These are phyloP conservation scores for Geococcyx californianus DNA, from an alignment of 2,113 vertebrate species.

Conservation along the genomic window DNA sequence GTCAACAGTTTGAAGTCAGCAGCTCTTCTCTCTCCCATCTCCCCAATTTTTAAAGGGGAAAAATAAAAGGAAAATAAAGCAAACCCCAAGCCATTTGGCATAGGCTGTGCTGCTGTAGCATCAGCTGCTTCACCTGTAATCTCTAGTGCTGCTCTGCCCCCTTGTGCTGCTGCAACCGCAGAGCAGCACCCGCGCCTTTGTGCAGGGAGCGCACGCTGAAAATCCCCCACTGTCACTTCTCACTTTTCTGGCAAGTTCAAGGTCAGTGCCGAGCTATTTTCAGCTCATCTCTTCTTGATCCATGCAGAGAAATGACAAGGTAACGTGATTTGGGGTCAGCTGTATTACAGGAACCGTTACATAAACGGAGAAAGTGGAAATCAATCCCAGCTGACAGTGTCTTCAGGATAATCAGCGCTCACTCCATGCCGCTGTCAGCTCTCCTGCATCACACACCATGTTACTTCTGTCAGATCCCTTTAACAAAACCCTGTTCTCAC, in stretches of 20 bases:
- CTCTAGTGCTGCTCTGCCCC: conserved; percentile 87
- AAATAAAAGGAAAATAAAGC: background rate
- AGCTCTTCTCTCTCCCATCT: background rate
- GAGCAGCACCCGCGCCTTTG: conserved; percentile 59
- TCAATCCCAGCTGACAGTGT: conserved; percentile 96
- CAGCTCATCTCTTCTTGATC: conserved; percentile 92
- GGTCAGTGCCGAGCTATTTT: conserved; percentile 93
- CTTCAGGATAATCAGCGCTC: conserved; percentile 93
- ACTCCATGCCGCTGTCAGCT: conserved; percentile 85
- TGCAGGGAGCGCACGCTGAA: conserved; percentile 31
- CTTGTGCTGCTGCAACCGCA: conserved; percentile 80
- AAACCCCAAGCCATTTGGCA: background rate
- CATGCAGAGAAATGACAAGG: conserved; percentile 94
- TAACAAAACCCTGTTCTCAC: conserved; percentile 77
- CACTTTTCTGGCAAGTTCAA: conserved; percentile 85
- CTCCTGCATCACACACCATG: conserved; percentile 77
- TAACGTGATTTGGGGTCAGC: conserved; percentile 90
- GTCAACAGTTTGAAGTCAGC: background rate
- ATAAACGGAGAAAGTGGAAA: conserved; percentile 87
- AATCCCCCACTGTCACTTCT: conserved; percentile 76
- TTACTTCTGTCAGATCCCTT: conserved; percentile 84
- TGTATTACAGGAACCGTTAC: conserved; percentile 92
- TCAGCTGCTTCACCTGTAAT: conserved; percentile 71
- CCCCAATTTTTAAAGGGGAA: background rate
- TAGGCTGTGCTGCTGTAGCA: background rate